Percentiles rank a stretch among this genome's conserved stretches.
These are phyloP conservation scores for Pristiophorus japonicus DNA, from an alignment of 2,113 vertebrate species.

Conservation along the genomic window DNA sequence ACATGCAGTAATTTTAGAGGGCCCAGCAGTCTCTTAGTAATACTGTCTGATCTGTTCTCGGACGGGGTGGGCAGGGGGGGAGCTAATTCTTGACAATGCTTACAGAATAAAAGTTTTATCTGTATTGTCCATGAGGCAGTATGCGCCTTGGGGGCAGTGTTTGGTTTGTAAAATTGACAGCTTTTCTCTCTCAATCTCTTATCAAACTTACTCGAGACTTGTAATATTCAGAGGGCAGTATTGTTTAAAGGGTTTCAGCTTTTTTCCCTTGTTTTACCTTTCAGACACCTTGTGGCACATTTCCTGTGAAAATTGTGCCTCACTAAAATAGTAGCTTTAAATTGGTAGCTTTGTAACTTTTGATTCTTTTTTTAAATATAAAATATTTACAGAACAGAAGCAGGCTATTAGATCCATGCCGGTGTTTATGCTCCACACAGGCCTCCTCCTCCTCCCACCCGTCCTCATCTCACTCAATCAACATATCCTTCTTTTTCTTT, in stretches of 20 bases:
- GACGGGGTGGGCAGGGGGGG: too few species aligned
- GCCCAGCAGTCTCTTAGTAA: neutral
- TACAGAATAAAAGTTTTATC: neutral
- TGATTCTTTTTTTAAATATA: neutral
- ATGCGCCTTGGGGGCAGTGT: neutral
- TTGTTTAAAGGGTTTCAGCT: neutral
- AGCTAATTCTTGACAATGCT: neutral
- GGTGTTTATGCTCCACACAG: neutral
- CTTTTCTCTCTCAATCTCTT: neutral
- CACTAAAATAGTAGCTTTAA: neutral
- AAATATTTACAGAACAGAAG: neutral
- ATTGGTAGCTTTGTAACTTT: neutral
- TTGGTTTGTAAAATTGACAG: neutral
- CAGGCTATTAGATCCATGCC: neutral
- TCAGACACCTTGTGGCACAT: neutral
- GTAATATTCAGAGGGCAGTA: neutral
- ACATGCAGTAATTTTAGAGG: neutral
- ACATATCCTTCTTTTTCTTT: neutral
- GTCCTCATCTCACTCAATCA: neutral
- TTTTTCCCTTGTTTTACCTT: neutral
- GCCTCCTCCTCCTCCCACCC: neutral
- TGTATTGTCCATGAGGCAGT: neutral
- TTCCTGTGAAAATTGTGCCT: neutral
- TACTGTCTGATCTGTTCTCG: neutral
- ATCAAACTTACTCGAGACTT: neutral